Evolutionary conservation across 2,113 vertebrate species (phyloP).

Genomic region (Actinemys pallida): DNA sequence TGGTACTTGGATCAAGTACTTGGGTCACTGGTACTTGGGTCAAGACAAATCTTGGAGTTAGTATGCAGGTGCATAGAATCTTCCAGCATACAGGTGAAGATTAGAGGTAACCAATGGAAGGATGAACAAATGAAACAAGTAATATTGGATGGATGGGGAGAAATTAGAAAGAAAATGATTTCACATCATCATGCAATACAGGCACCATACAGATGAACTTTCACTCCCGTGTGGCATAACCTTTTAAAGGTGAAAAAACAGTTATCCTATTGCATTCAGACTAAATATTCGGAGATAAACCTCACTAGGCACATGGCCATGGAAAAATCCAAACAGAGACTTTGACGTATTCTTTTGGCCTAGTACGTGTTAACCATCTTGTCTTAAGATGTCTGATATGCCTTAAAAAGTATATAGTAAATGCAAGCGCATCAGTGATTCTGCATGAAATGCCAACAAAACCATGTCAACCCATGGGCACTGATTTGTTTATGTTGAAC

Average conservation of each 20-base stretch:
- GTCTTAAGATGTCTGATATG: neutral
- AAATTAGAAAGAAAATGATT: neutral
- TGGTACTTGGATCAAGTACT: neutral
- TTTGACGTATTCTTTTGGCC: neutral
- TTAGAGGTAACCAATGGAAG: neutral
- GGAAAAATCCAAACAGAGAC: conserved; percentile 12
- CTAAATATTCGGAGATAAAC: neutral
- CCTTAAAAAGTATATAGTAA: neutral
- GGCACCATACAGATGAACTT: neutral
- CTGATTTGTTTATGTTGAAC: conserved; percentile 51
- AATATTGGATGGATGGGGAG: neutral
- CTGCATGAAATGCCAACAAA: conserved; percentile 11
- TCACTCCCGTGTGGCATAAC: neutral
- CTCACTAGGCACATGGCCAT: neutral
- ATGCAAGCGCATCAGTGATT: conserved; percentile 1
- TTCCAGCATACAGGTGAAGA: fast-evolving
- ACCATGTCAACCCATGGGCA: conserved; percentile 45
- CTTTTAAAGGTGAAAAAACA: neutral
- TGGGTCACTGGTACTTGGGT: neutral
- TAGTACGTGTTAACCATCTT: neutral
- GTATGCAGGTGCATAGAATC: neutral
- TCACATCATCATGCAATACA: neutral
- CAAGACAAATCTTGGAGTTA: neutral
- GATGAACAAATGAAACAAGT: neutral
- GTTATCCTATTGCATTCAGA: neutral